Evolutionary conservation across 2,797 vertebrate genomes (phyloP), one percentile per base, ranked within the genome.

Genomic region (Anguilla megastoma): DNA sequence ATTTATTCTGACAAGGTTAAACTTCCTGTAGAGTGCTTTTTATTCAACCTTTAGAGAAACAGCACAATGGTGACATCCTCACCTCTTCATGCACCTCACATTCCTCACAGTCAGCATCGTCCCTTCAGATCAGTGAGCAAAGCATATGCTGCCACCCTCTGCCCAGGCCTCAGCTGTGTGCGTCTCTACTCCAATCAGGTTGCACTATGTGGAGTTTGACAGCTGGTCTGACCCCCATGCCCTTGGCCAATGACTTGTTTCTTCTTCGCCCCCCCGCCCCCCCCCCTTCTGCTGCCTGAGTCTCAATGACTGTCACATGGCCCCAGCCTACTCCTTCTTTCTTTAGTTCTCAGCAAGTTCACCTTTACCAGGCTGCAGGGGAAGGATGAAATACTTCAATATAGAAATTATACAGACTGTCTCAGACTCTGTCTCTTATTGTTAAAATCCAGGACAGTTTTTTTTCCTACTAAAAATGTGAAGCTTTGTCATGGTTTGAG

Each of bases 151-250:
- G 91, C 88, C 88, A 91, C 91, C 92, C 87, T 86, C 90, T 52
- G 89, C 88, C 90, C 89, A 16, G 86, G 92, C 87, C 93, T 94
- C 92, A 95, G 93, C 94, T 94, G 93, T 86, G 89, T 8, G 30
- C 86, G 90, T 89, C 54, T 89, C 50, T 71, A 36, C 63, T 91
- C 80, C 86, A 87, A 93, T 92, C 89, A 90, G 85, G 91, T 86
- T 89, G 88, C 90, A 83, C 86, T 91, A 88, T 1, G 86, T 8
- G 8, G 63, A 79, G 90, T 90, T 88, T 89, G 82, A 84, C 84
- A 91, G 90, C 88, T 45, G 58, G 88, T 89, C 89, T 93, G 93
- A 94, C 94, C 92, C 88, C 84, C 91, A 86, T 91, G 90, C 91
- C 92, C 91, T 89, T 56, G 79, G 89, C 91, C 87, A 27, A 76